Evolutionary conservation across 2,797 vertebrate genomes (phyloP).

Genomic region (Sus cebifrons): DNA sequence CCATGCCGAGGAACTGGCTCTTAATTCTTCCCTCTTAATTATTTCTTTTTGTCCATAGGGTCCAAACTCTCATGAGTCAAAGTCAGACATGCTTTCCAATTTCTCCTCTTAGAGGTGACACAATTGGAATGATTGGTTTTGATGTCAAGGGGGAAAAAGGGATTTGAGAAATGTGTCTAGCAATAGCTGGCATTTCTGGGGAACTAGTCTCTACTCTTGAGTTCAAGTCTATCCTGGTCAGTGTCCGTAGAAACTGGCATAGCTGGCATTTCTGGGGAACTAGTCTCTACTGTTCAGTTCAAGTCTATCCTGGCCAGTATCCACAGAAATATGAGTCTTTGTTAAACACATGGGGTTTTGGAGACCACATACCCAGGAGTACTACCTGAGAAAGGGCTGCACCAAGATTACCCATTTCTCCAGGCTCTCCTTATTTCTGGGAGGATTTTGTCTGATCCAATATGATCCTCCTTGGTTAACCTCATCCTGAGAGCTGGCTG

Average conservation of each 20-base stretch:
- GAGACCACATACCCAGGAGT: not conserved
- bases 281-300: not conserved
- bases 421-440: not conserved
- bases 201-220: too few species aligned
- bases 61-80: not conserved
- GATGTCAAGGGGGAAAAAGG: not conserved
- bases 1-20: not conserved
- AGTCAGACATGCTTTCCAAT: not conserved
- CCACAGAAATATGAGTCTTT: constrained; percentile 22
- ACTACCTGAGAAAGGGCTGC: not conserved
- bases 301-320: not conserved
- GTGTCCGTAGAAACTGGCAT: not conserved
- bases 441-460: not conserved
- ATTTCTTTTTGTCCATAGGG: not conserved
- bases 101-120: not conserved
- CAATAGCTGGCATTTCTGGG: not conserved
- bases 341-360: not conserved
- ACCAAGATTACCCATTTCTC: not conserved
- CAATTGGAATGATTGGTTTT: not conserved
- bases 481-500: not conserved
- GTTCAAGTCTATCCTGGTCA: too few species aligned
- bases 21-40: constrained; percentile 15
- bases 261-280: not conserved
- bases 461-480: not conserved
- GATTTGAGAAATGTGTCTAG: not conserved